Base-by-base conservation (phyloP, 2,113 vertebrate genomes). In the Gasterosteus nipponicus region DNA sequence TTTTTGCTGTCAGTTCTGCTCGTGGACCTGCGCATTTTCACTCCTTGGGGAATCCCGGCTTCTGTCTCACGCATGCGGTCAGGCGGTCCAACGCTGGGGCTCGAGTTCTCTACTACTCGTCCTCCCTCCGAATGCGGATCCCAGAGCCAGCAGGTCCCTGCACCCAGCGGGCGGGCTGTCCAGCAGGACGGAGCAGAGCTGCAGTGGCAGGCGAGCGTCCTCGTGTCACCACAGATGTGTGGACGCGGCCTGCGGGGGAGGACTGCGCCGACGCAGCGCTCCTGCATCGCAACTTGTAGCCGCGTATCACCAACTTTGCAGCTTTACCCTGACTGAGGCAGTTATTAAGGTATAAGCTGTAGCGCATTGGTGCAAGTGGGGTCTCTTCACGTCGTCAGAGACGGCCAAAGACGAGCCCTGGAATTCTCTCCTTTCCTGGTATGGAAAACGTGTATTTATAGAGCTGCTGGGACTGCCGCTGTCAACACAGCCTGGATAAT, bases 401-500 rank as follows among this genome's bases (percentile, higher is more conserved):
- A 69, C 26, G 35, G 16, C 7, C 3, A 33, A 33, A 44, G 54
- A 74, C 8, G 10, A 53, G 46, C 35, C 38, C 46, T 66, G 60
- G 22, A 69, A 63, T 75, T 51, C 39, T 53, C 12, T 53, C 19
- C 14, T 38, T 22, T 68, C 42, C 22, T 63, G 15, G 56, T 59
- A 44, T 39, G 66, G 62, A 77, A 39, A 82, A 81, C 72, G 63
- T 69, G 58, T 47, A 60, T 22, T 26, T 65, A 11, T 79, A 80
- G 73, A 80, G 16, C 51, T 51, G 15, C 69, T 63, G 26, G 77
- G 69, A 77, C 59, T 42, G 38, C 59, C 71, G 47, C 54, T 71
- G 46, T 78, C 67, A 57, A 56, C 71, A 56, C 47, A 69, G 56
- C 31, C 77, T 12, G 73, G 80, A 73, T 89, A 84, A 89, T 87